phyloP scores from a whole-genome alignment of 2,888 invertebrate genomes.

The Neoaliturus tenellus region DNA sequence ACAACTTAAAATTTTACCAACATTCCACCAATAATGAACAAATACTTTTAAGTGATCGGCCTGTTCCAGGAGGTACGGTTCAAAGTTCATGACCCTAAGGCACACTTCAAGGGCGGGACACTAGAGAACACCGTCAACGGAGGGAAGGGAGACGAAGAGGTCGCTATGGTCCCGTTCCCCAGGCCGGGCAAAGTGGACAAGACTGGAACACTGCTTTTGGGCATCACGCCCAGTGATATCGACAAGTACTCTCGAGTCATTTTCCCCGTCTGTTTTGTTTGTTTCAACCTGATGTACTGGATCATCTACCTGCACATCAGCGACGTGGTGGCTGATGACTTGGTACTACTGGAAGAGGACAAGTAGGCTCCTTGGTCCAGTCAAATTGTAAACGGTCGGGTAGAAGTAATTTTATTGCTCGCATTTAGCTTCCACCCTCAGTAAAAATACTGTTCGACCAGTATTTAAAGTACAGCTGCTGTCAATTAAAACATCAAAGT shows the following conservation, averaged over 20 bases:
- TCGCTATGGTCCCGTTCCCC: slow-evolving; percentile 67
- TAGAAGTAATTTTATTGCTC: background rate
- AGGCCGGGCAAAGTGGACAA: slow-evolving; percentile 65
- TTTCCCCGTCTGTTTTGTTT: slow-evolving; percentile 77
- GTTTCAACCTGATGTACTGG: slow-evolving; percentile 76
- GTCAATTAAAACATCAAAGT: too few relatives aligned
- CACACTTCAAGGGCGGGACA: slow-evolving; percentile 69
- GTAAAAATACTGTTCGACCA: too few relatives aligned
- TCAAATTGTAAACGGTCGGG: background rate
- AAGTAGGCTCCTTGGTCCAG: slow-evolving; percentile 57
- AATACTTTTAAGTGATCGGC: slow-evolving; percentile 73
- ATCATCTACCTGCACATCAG: slow-evolving; percentile 73
- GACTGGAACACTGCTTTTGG: slow-evolving; percentile 69
- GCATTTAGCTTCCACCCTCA: too few relatives aligned
- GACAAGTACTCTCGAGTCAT: slow-evolving; percentile 78
- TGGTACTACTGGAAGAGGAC: slow-evolving; percentile 69
- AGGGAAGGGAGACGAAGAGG: slow-evolving; percentile 67
- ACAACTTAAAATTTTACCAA: too few relatives aligned
- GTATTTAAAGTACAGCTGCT: too few relatives aligned
- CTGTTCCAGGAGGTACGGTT: slow-evolving; percentile 92
- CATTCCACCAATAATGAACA: slow-evolving; percentile 71
- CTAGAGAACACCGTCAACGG: slow-evolving; percentile 71
- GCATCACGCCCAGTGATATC: slow-evolving; percentile 75
- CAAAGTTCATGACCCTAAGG: slow-evolving; percentile 90
- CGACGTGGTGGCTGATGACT: slow-evolving; percentile 71